Base-by-base conservation (phyloP, 2,888 invertebrate genomes). In the Drosophila nigricruria region DNA sequence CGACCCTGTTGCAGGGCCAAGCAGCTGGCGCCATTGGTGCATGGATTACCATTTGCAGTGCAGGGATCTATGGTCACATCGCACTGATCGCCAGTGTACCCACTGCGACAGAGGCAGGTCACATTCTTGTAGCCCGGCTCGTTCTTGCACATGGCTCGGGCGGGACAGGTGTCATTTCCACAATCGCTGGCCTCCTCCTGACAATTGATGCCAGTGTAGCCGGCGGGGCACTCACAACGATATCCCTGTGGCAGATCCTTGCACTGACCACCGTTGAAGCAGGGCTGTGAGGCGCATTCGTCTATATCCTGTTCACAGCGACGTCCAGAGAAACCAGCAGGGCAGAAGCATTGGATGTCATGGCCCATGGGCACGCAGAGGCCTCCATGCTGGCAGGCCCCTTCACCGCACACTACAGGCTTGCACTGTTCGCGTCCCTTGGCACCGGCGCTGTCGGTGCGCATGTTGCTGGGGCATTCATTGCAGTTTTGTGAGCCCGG, bases 61-160 rank as follows among this genome's bases (percentile, higher is more conserved):
- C 98, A 98, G 2, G 98, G 98, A 93, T 98, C 97, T 82, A 97
- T 97, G 73, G 98, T 98, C 45, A 97, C 94, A 91, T 98, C 97
- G 91, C 98, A 98, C 90, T 97, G 97, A 64, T 96, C 94, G 42
- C 99, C 99, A 20, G 98, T 98, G 91, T 98, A 99, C 58, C 99
- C 99, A 73, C 97, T 96, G 90, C 98, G 94, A 91, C 99, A 99
- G 12, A 99, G 94, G 91, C 99, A 99, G 1, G 98, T 97, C 88
- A 95, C 96, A 90, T 98, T 98, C 85, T 96, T 97, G 82, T 95
- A 95, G 68, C 97, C 97, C 23, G 96, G 98, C 93, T 96, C 97
- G 92, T 99, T 98, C 93, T 98, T 98, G 93, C 99, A 99, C 97
- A 98, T 98, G 5, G 98, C 98, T 88, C 98, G 94, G 91, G 98